Base-by-base conservation (phyloP, 2,113 vertebrate species). In the Panurus biarmicus region DNA sequence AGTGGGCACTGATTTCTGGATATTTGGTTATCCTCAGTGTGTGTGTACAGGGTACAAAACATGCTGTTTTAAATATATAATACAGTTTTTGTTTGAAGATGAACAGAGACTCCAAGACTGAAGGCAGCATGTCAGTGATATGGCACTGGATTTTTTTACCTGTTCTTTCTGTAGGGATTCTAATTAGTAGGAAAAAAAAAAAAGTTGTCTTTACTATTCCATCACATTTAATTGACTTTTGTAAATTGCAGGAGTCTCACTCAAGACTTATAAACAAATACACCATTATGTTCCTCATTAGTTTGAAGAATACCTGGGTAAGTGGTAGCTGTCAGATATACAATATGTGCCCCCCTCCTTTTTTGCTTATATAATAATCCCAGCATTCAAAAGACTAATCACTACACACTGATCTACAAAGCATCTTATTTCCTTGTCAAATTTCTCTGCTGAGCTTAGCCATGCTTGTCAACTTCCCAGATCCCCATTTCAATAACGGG, bases 341-440 rank as follows among this genome's bases (percentile, higher is more conserved):
- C 96, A 97, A 98, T 97, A 91, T 96, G 65, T 84, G 19, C 28
- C 82, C 96, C 96, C 87, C 80, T 98, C 93, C 95, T 93, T 97
- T 94, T 96, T 95, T 96, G 87, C 97, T 97, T 97, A 96, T 97
- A 96, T 98, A 98, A 98, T 98, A 98, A 98, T 98, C 97, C 97
- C 89, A 96, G 98, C 97, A 97, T 98, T 98, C 97, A 98, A 97
- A 97, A 97, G 97, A 97, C 97, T 98, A 98, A 98, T 98, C 98
- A 97, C 97, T 97, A 96, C 92, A 97, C 96, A 95, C 93, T 98
- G 97, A 97, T 98, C 98, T 98, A 97, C 97, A 98, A 97, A 98
- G 98, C 98, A 97, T 98, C 98, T 98, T 97, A 98, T 98, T 98
- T 98, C 98, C 97, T 98, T 97, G 98, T 98, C 98, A 97, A 96